These are phyloP conservation scores for Coregonus suidteri DNA, from an alignment of 2,797 vertebrate genomes.

Conservation along the genomic window DNA sequence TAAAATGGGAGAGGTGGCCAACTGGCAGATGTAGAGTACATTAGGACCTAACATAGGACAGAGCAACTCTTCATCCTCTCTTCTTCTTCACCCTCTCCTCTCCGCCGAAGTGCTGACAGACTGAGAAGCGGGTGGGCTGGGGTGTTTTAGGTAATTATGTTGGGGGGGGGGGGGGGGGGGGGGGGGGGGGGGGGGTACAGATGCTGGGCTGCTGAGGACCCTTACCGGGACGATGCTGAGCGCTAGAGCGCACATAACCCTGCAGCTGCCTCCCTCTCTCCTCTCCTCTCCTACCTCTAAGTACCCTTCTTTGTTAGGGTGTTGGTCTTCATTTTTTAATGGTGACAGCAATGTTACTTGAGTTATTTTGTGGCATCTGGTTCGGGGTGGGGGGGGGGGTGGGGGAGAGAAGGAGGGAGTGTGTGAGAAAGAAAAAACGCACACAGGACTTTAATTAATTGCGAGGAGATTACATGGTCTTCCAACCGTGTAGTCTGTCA, in stretches of 20 bases:
- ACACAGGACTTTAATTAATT: conserved; percentile 98
- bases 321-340: conserved; percentile 97
- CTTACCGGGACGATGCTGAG: conserved; percentile 77
- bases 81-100: conserved; percentile 43
- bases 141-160: conserved; percentile 86
- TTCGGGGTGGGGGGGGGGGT: conserved; percentile 69
- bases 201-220: conserved; percentile 84
- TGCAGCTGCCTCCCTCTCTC: conserved; percentile 91
- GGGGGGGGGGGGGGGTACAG: conserved; percentile 79
- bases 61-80: conserved; percentile 20
- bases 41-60: not conserved
- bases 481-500: conserved; percentile 99
- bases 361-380: conserved; percentile 97
- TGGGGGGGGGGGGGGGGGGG: conserved; percentile 78
- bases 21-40: not conserved
- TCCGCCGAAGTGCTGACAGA: conserved; percentile 75
- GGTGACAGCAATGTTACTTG: conserved; percentile 95
- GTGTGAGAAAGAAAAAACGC: conserved; percentile 38
- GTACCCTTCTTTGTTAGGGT: conserved; percentile 91
- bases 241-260: conserved; percentile 81
- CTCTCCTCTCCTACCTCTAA: conserved; percentile 85
- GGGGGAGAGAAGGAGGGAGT: conserved; percentile 42
- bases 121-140: conserved; percentile 76
- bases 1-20: not conserved
- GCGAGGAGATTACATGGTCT: conserved; percentile 99